A percentile compares a stretch with the other conserved stretches of the same genome.
Evolutionary conservation across 30 jellyfish, hydroid and myxozoan genomes (phyloP).

Genomic region (Chironex yamaguchii): DNA sequence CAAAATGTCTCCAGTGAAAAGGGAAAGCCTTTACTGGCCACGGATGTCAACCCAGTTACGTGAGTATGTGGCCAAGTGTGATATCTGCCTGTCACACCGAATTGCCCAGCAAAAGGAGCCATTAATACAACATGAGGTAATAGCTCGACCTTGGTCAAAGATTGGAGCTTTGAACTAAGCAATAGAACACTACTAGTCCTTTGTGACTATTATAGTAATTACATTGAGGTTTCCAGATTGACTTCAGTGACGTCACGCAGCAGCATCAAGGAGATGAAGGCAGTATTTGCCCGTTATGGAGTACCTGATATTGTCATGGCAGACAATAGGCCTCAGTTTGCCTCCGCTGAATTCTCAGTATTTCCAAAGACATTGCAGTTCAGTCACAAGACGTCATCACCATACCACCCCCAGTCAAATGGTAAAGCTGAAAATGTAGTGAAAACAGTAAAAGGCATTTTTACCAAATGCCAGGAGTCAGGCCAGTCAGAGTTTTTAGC

Average conservation of each 20-base stretch:
- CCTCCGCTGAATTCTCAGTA: slow-evolving; percentile 4
- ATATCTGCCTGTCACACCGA: slow-evolving; percentile 18
- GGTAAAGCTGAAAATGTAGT: slow-evolving; percentile 20
- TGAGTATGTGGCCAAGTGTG: slow-evolving; percentile 30
- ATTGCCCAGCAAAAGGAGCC: slow-evolving; percentile 7
- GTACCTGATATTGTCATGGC: slow-evolving; percentile 11
- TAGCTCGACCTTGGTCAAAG: slow-evolving; percentile 32
- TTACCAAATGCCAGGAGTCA: slow-evolving; percentile 24
- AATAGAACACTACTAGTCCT: slow-evolving; percentile 3
- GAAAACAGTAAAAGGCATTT: slow-evolving; percentile 8
- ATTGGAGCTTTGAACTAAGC: slow-evolving; percentile 15
- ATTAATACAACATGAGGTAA: slow-evolving; percentile 9
- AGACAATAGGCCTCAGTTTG: slow-evolving; percentile 14
- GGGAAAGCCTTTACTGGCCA: slow-evolving; percentile 26
- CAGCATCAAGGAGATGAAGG: slow-evolving; percentile 5
- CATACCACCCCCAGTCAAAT: slow-evolving; percentile 23
- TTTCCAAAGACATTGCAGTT: neutral
- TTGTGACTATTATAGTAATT: slow-evolving; percentile 14
- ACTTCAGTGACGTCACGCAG: slow-evolving; percentile 19
- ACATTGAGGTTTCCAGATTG: slow-evolving; percentile 18
- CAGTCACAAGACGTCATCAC: slow-evolving; percentile 16
- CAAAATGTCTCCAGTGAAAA: slow-evolving; percentile 13
- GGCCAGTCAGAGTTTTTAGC: slow-evolving; percentile 24
- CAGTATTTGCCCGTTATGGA: slow-evolving; percentile 17
- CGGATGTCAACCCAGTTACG: slow-evolving; percentile 3